phyloP scores from a whole-genome alignment of 2,888 invertebrate species.

The Volucella inanis region DNA sequence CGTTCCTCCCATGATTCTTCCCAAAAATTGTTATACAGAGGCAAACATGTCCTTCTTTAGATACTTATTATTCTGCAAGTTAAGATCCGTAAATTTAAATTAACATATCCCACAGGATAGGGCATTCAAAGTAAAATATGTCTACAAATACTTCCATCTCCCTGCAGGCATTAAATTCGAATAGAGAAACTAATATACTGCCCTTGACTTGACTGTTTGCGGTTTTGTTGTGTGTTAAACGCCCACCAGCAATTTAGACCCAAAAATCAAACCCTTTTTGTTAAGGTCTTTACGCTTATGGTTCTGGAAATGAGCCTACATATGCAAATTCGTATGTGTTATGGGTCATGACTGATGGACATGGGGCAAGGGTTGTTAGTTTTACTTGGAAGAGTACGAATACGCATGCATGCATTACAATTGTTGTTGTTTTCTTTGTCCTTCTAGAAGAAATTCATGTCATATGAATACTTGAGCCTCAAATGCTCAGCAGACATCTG shows the following conservation, averaged over 20 bases:
- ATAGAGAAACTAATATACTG: slow-evolving; percentile 9
- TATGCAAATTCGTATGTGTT: slow-evolving; percentile 59
- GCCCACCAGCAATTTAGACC: neutral
- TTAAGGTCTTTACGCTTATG: slow-evolving; percentile 19
- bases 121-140: slow-evolving; percentile 61
- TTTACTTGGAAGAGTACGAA: neutral
- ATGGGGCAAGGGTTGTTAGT: slow-evolving; percentile 10
- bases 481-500: slow-evolving; percentile 67
- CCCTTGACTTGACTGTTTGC: neutral
- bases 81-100: slow-evolving; percentile 47
- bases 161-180: neutral
- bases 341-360: slow-evolving; percentile 53
- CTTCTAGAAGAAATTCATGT: slow-evolving; percentile 6
- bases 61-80: slow-evolving; percentile 41
- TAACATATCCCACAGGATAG: slow-evolving; percentile 43
- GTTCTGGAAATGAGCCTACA: slow-evolving; percentile 46
- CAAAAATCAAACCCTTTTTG: slow-evolving; percentile 21
- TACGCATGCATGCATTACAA: neutral
- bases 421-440: neutral
- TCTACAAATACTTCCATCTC: slow-evolving; percentile 29
- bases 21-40: too few species aligned
- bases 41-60: too few species aligned
- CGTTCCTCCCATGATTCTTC: too few species aligned
- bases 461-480: slow-evolving; percentile 56
- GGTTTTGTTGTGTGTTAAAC: neutral